phyloP scores from a whole-genome alignment of 2,888 invertebrate genomes.

The Microctonus brassicae region DNA sequence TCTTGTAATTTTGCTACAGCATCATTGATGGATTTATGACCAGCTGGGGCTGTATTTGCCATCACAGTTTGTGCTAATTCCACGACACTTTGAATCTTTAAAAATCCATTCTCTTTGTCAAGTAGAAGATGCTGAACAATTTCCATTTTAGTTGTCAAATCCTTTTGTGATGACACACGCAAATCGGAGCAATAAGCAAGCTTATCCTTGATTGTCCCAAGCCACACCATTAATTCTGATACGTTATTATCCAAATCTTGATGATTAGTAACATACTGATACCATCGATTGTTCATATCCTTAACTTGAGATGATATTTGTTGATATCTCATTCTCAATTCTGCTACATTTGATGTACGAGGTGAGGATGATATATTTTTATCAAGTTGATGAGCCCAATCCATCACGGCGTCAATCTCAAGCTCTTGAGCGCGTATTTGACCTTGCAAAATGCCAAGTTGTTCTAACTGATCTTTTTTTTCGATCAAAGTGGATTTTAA shows the following conservation, averaged over 20 bases:
- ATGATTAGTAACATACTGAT: slow-evolving; percentile 89
- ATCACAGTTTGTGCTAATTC: slow-evolving; percentile 92
- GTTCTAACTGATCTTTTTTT: slow-evolving; percentile 87
- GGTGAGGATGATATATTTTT: slow-evolving; percentile 76
- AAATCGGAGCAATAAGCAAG: slow-evolving; percentile 89
- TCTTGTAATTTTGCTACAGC: slow-evolving; percentile 86
- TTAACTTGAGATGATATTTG: slow-evolving; percentile 91
- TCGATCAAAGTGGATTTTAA: slow-evolving; percentile 85
- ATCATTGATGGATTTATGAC: slow-evolving; percentile 89
- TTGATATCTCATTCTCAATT: slow-evolving; percentile 92
- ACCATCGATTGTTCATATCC: slow-evolving; percentile 92
- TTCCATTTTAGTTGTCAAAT: slow-evolving; percentile 86
- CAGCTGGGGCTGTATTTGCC: slow-evolving; percentile 90
- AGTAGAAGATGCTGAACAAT: slow-evolving; percentile 87
- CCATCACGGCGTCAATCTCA: slow-evolving; percentile 93
- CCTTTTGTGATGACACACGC: slow-evolving; percentile 85
- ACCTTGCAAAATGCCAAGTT: slow-evolving; percentile 84
- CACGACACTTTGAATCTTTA: slow-evolving; percentile 84
- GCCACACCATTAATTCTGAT: slow-evolving; percentile 85
- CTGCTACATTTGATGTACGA: slow-evolving; percentile 87
- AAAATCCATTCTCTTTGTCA: slow-evolving; percentile 94
- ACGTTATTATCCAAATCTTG: slow-evolving; percentile 88
- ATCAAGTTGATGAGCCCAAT: slow-evolving; percentile 87
- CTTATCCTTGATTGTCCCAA: slow-evolving; percentile 85
- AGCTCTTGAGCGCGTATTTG: slow-evolving; percentile 90